Percentiles rank a stretch among this genome's conserved stretches.
Evolutionary conservation across 1,140 invertebrate genomes (phyloP).

Genomic region (Microplitis mediator): DNA sequence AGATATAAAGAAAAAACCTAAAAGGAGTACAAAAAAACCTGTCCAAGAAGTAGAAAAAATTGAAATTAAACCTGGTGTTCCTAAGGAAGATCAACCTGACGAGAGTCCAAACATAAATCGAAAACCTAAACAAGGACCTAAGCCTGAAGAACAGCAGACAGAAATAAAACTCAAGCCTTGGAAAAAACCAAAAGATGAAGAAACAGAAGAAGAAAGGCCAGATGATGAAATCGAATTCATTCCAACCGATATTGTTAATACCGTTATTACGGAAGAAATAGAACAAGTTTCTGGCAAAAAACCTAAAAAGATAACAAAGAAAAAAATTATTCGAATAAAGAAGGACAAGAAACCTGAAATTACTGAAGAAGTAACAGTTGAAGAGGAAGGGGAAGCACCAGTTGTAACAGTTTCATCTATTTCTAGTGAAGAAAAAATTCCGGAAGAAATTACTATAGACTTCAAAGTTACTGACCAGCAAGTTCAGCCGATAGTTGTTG

Average conservation of each 20-base stretch:
- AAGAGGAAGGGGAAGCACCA: constrained; percentile 56
- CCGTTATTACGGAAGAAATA: constrained; percentile 36
- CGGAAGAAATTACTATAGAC: constrained; percentile 9
- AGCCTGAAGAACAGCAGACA: constrained; percentile 62
- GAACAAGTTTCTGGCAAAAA: constrained; percentile 20
- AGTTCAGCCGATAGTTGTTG: constrained; percentile 16
- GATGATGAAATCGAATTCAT: constrained; percentile 40
- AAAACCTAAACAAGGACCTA: constrained; percentile 61
- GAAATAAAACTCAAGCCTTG: constrained; percentile 64
- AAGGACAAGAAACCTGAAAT: constrained; percentile 51
- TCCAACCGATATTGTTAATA: constrained; percentile 38
- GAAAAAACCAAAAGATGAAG: constrained; percentile 37
- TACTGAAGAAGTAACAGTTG: constrained; percentile 56
- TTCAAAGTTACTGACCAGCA: constrained; percentile 1
- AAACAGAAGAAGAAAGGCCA: constrained; percentile 47
- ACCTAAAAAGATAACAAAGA: constrained; percentile 41
- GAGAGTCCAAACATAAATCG: constrained; percentile 52
- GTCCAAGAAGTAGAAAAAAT: constrained; percentile 42
- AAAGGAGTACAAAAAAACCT: constrained; percentile 27
- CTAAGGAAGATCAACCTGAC: constrained; percentile 15
- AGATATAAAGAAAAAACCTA: constrained; percentile 46
- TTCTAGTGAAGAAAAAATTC: constrained; percentile 11
- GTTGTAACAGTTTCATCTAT: constrained; percentile 46
- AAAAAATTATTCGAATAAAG: constrained; percentile 39
- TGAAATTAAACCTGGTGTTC: constrained; percentile 54